A percentile compares a stretch with the other conserved stretches of the same genome.
Evolutionary conservation across 1,140 invertebrate genomes (phyloP).

Genomic region (Oncopodura yosiiana): DNA sequence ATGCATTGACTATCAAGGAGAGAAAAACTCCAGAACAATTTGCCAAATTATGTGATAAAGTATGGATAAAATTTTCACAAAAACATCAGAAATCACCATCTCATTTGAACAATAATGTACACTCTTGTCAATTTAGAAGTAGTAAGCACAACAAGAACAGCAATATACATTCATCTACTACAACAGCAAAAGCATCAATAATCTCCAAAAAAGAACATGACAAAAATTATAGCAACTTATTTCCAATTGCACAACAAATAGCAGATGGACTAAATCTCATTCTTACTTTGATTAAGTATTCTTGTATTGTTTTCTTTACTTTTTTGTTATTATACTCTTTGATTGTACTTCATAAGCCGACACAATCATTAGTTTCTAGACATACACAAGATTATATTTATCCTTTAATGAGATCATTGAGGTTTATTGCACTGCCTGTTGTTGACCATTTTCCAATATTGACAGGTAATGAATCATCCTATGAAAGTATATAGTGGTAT

Average conservation of each 20-base stretch:
- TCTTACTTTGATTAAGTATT: neutral
- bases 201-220: too few relatives aligned
- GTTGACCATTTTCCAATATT: conserved; percentile 51
- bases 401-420: conserved; percentile 51
- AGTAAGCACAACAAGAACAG: neutral
- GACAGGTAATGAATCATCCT: conserved; percentile 44
- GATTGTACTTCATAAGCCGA: conserved; percentile 42
- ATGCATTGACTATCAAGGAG: too few relatives aligned
- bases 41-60: conserved; percentile 6
- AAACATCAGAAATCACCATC: conserved; percentile 21
- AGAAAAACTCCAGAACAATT: too few relatives aligned
- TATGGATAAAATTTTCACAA: conserved; percentile 23
- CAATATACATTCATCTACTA: neutral
- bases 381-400: conserved; percentile 60
- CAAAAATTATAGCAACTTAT: neutral
- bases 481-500: conserved; percentile 15
- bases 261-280: neutral
- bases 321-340: conserved; percentile 36
- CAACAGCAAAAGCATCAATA: too few relatives aligned
- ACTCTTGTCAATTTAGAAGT: conserved; percentile 3
- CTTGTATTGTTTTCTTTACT: conserved; percentile 6
- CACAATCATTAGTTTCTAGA: conserved; percentile 48
- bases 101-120: conserved; percentile 26
- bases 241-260: neutral
- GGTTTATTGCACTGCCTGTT: conserved; percentile 52